Percentiles rank a stretch among this genome's conserved stretches.
Evolutionary conservation across 2,797 vertebrate genomes (phyloP).

Genomic region (Aplochiton taeniatus): DNA sequence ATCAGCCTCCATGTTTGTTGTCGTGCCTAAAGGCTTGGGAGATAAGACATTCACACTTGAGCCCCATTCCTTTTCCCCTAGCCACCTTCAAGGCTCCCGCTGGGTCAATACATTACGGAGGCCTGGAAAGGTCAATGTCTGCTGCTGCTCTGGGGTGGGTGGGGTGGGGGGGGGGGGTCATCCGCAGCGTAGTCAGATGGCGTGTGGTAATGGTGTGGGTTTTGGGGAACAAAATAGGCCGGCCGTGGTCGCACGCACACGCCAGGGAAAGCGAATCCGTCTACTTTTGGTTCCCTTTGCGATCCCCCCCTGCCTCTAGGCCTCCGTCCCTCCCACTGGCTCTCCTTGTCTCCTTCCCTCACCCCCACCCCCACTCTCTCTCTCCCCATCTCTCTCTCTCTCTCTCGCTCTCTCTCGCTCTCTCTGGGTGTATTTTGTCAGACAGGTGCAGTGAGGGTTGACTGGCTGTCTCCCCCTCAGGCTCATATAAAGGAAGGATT

Average conservation of each 20-base stretch:
- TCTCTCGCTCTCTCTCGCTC: background rate
- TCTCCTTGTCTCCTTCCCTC: background rate
- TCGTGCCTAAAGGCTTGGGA: background rate
- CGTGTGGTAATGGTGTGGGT: too few relatives aligned
- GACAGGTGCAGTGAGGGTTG: slow-evolving; percentile 14
- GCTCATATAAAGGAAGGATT: slow-evolving; percentile 26
- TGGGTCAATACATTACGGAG: background rate
- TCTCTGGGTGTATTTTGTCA: slow-evolving; percentile 9
- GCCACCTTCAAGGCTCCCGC: background rate
- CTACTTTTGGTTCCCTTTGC: background rate
- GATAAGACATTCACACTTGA: slow-evolving; percentile 11
- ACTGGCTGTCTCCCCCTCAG: slow-evolving; percentile 9
- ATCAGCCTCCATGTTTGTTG: slow-evolving; percentile 7
- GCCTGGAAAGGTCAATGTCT: too few relatives aligned
- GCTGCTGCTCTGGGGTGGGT: background rate
- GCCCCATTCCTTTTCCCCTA: background rate
- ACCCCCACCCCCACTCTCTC: background rate
- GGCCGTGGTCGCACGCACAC: too few relatives aligned
- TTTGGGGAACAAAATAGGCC: too few relatives aligned
- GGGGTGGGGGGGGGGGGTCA: background rate
- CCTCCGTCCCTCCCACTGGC: background rate
- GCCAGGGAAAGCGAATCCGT: too few relatives aligned
- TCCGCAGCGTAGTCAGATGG: background rate
- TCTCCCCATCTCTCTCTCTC: background rate
- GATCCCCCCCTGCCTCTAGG: background rate